Evolutionary conservation across 2,888 invertebrate species (phyloP).

Genomic region (Himalopsyche japonica): DNA sequence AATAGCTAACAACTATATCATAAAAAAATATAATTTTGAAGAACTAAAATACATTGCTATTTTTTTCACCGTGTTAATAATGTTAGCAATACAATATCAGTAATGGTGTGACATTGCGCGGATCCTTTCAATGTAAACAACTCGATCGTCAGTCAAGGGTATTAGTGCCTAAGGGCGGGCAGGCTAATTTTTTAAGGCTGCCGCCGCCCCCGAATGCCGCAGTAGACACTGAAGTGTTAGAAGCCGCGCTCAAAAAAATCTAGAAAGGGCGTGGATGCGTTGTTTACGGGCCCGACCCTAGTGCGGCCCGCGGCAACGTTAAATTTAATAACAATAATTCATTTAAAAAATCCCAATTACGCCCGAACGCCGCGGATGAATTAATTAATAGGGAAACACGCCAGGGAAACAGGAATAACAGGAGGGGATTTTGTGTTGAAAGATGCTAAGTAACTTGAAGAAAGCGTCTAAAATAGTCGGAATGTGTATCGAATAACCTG

Average conservation of each 20-base stretch:
- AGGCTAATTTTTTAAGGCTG: background rate
- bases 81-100: too few relatives aligned
- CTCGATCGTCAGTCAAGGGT: background rate
- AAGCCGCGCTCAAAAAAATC: background rate
- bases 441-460: background rate
- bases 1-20: too few relatives aligned
- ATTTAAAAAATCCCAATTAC: background rate
- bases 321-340: background rate
- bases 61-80: too few relatives aligned
- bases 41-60: too few relatives aligned
- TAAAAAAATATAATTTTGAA: too few relatives aligned
- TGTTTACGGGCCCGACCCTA: background rate
- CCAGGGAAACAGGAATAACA: background rate
- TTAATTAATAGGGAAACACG: background rate
- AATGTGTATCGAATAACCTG: too few relatives aligned
- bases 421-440: background rate
- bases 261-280: background rate
- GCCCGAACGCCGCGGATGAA: background rate
- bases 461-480: too few relatives aligned
- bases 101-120: too few relatives aligned
- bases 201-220: background rate
- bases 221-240: background rate
- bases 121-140: background rate
- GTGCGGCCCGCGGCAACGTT: background rate
- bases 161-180: background rate